Evolutionary conservation across 2,888 invertebrate genomes (phyloP).

Genomic region (Pseudoips prasinana): DNA sequence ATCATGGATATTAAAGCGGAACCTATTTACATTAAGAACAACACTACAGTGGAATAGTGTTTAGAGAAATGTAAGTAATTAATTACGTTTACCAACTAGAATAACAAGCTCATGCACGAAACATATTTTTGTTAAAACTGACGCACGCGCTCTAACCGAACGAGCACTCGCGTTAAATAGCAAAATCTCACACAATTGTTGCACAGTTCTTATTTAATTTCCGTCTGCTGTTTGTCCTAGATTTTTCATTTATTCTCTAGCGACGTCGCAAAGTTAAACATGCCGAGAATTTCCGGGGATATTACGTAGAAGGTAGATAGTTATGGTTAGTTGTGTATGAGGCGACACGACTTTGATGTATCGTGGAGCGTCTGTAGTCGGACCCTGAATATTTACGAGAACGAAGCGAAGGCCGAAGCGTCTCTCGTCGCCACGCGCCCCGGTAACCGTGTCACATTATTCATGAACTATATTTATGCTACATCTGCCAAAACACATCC

Average conservation of each 20-base stretch:
- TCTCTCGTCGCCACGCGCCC: conserved; percentile 30
- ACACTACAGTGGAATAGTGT: no score
- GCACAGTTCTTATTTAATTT: conserved; percentile 47
- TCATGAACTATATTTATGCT: conserved; percentile 56
- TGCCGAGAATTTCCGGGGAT: conserved; percentile 38
- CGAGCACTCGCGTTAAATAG: conserved; percentile 8
- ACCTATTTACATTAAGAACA: no score
- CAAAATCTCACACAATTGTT: conserved; percentile 19
- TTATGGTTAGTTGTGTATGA: conserved; percentile 40
- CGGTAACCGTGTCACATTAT: conserved; percentile 59
- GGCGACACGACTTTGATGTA: conserved; percentile 66
- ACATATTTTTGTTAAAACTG: conserved; percentile 5
- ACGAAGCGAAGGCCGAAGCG: conserved; percentile 38
- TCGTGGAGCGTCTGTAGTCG: conserved; percentile 54
- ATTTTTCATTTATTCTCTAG: conserved; percentile 39
- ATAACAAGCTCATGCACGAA: no score
- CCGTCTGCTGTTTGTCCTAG: conserved; percentile 43
- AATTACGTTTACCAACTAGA: not conserved
- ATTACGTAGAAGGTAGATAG: conserved; percentile 35
- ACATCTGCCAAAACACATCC: conserved; percentile 49
- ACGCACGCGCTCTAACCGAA: conserved; percentile 1
- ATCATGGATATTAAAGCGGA: no score
- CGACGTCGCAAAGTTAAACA: conserved; percentile 30
- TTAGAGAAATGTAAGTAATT: no score
- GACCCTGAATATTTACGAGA: conserved; percentile 73